Percentiles rank a stretch among this genome's conserved stretches.
Conservation (phyloP, 2,113 vertebrate species). For the Coregonus clupeaformis region DNA sequence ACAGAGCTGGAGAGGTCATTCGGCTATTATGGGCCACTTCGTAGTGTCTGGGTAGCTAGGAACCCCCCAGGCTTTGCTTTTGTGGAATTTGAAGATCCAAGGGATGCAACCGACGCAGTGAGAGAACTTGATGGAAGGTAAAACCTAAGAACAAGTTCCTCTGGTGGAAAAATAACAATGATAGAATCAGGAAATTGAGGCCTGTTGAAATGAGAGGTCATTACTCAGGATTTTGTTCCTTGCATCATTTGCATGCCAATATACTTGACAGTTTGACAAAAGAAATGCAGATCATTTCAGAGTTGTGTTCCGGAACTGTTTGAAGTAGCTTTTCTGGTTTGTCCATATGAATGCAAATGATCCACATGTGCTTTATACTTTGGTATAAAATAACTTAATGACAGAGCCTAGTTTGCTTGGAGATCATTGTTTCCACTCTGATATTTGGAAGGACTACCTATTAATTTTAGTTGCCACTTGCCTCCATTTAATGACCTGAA, state of each 20-base stretch:
- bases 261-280: neutral
- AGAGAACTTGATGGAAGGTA: slow-evolving; percentile 98
- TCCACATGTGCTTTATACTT: too few species aligned
- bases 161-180: neutral
- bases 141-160: neutral
- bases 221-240: too few species aligned
- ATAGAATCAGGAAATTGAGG: too few species aligned
- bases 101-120: slow-evolving; percentile 97
- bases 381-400: too few species aligned
- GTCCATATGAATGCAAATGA: neutral
- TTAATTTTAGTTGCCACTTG: neutral
- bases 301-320: neutral
- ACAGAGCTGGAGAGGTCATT: slow-evolving; percentile 94
- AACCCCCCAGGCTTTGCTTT: slow-evolving; percentile 98
- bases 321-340: neutral
- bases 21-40: slow-evolving; percentile 95
- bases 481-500: neutral
- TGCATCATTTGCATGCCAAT: neutral
- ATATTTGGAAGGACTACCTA: too few species aligned
- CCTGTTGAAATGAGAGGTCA: too few species aligned
- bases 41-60: slow-evolving; percentile 97
- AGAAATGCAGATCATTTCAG: neutral
- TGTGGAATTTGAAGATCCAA: slow-evolving; percentile 96
- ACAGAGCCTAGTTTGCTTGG: too few species aligned
- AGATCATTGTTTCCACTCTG: too few species aligned